Evolutionary conservation across 2,888 invertebrate genomes (phyloP), one percentile per base, ranked within the genome.

Genomic region (Lydus trimaculatus): DNA sequence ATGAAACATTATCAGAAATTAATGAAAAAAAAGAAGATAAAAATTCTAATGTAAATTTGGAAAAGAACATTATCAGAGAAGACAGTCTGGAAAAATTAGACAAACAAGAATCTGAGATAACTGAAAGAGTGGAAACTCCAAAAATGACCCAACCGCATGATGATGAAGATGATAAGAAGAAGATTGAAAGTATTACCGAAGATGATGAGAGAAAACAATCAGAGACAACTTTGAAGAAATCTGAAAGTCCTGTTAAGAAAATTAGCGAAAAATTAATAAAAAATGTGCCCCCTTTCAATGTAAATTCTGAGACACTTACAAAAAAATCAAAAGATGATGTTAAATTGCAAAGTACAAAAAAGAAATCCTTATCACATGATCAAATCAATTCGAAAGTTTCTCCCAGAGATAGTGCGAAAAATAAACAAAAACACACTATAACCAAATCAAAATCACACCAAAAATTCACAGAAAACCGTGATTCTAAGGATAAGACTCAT

Each of bases 271-370:
- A n/a, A n/a, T n/a, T n/a, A n/a, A n/a, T n/a, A n/a, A n/a, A n/a
- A n/a, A n/a, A n/a, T n/a, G n/a, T n/a, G n/a, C n/a, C n/a, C n/a
- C n/a, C n/a, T n/a, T n/a, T n/a, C n/a, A n/a, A n/a, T n/a, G n/a
- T n/a, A n/a, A n/a, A n/a, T n/a, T n/a, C n/a, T n/a, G n/a, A n/a
- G n/a, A n/a, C n/a, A 9, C 8, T n/a, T 20, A 15, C 25, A 7
- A 56, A 7, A 58, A n/a, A 67, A 31, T 20, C 63, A 64, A 70
- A 63, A 66, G 58, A 70, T 13, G 33, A 28, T 31, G 43, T 56
- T 52, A 66, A 69, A 66, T 43, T 60, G 52, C 63, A 67, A 65
- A 66, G 66, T 48, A 65, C 13, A 5, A 66, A 33, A 67, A 59
- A 58, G 0, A 66, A 65, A 63, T 69, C 69, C 31, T 39, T 64